These are phyloP conservation scores for Itoplectis maculator DNA, from an alignment of 2,888 invertebrate species.

Conservation along the genomic window DNA sequence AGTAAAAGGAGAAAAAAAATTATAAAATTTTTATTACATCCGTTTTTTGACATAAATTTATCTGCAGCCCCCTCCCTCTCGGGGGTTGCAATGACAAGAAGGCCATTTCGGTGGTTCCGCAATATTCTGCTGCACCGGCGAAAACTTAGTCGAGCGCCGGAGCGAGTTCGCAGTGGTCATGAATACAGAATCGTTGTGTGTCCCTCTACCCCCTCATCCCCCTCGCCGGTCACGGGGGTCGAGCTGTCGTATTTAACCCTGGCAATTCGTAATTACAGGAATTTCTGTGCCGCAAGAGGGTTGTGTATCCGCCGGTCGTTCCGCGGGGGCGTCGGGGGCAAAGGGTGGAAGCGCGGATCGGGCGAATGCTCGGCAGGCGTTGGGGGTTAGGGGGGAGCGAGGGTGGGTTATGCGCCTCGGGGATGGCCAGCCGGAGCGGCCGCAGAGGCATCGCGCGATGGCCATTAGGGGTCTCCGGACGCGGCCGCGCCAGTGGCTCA, in stretches of 20 bases:
- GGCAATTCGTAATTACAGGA: constrained; percentile 83
- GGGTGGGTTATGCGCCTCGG: constrained; percentile 51
- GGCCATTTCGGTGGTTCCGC: constrained; percentile 12
- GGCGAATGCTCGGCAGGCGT: constrained; percentile 66
- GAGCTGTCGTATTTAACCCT: constrained; percentile 81
- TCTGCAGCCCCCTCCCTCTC: no score
- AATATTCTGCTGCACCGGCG: constrained; percentile 34
- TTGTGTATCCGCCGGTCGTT: constrained; percentile 46
- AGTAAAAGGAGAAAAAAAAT: not conserved
- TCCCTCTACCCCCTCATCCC: no score
- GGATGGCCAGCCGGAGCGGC: constrained; percentile 50
- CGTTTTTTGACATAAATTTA: no score
- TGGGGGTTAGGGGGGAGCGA: constrained; percentile 39
- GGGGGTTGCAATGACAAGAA: not conserved
- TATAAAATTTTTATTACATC: no score
- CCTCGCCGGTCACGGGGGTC: constrained; percentile 51
- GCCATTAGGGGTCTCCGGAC: constrained; percentile 83
- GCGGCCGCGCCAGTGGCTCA: constrained; percentile 81
- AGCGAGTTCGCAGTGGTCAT: constrained; percentile 75
- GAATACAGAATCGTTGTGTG: constrained; percentile 82
- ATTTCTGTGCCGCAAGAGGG: constrained; percentile 73
- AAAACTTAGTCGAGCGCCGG: constrained; percentile 18
- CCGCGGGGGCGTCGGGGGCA: constrained; percentile 50
- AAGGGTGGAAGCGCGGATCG: constrained; percentile 66
- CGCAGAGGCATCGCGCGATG: constrained; percentile 77